phyloP scores from a whole-genome alignment of 1,140 invertebrate species.

The Adelges cooleyi region DNA sequence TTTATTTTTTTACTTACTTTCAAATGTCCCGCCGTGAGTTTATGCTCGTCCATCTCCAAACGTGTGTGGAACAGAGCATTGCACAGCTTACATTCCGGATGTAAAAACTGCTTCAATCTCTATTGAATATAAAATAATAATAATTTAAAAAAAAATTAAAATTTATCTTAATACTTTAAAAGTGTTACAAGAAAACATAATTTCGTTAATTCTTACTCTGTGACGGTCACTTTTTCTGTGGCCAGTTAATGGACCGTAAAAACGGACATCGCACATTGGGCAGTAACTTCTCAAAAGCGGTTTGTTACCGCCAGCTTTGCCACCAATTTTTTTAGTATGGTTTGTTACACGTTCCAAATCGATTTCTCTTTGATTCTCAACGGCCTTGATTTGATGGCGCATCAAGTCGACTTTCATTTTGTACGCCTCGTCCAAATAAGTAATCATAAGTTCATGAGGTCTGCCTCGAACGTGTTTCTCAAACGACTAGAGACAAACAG shows the following conservation, averaged over 20 bases:
- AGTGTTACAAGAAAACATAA: too few species aligned
- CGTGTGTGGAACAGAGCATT: conserved; percentile 65
- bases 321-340: not conserved
- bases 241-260: conserved; percentile 60
- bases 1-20: conserved; percentile 43
- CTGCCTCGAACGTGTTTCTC: conserved; percentile 34
- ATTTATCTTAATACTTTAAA: too few species aligned
- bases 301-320: not conserved
- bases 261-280: conserved; percentile 73
- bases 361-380: conserved; percentile 27
- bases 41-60: conserved; percentile 58
- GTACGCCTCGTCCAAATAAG: conserved; percentile 33
- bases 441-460: conserved; percentile 34
- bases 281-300: conserved; percentile 46
- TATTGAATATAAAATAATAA: too few species aligned
- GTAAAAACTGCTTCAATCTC: conserved; percentile 68
- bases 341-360: conserved; percentile 24
- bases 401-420: conserved; percentile 34
- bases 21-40: conserved; percentile 53
- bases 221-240: conserved; percentile 68
- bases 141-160: too few species aligned
- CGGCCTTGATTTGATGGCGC: conserved; percentile 33
- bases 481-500: conserved; percentile 34
- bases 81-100: conserved; percentile 63
- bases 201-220: too few species aligned